Evolutionary conservation across 2,888 invertebrate species (phyloP).

Genomic region (Pharmacophagus antenor): DNA sequence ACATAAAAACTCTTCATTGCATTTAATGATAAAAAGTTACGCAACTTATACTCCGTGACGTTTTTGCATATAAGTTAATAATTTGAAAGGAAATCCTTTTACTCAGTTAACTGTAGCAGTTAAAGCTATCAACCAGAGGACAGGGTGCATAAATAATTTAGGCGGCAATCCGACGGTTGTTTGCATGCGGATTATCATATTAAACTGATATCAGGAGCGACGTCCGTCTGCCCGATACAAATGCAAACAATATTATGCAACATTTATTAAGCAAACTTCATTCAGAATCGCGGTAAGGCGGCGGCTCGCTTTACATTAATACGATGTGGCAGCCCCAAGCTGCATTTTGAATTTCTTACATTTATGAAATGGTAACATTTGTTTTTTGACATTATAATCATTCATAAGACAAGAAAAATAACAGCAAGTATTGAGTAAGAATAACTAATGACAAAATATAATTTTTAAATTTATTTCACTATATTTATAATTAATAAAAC

Average conservation of each 20-base stretch:
- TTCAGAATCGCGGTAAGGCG: conserved; percentile 38
- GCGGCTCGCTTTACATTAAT: conserved; percentile 37
- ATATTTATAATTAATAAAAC: no score
- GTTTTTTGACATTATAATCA: background rate
- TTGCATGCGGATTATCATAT: conserved; percentile 81
- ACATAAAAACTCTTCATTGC: no score
- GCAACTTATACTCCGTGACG: no score
- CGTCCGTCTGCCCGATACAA: conserved; percentile 61
- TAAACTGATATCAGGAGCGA: conserved; percentile 76
- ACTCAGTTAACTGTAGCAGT: conserved; percentile 65
- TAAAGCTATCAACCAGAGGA: conserved; percentile 68
- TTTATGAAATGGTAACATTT: background rate
- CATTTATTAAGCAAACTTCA: conserved; percentile 67
- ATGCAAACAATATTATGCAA: conserved; percentile 74
- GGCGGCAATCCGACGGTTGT: conserved; percentile 74
- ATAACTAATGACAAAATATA: no score
- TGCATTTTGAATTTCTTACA: conserved; percentile 28
- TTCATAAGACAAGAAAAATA: background rate
- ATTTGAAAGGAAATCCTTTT: conserved; percentile 39
- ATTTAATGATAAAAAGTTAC: no score
- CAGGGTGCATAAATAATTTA: conserved; percentile 79
- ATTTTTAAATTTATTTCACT: no score
- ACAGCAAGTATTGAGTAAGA: background rate
- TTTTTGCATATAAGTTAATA: background rate
- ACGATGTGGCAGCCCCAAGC: conserved; percentile 29